A percentile compares a stretch with the other conserved stretches of the same genome.
Evolutionary conservation across 2,888 invertebrate genomes (phyloP).

Genomic region (Busseola fusca): DNA sequence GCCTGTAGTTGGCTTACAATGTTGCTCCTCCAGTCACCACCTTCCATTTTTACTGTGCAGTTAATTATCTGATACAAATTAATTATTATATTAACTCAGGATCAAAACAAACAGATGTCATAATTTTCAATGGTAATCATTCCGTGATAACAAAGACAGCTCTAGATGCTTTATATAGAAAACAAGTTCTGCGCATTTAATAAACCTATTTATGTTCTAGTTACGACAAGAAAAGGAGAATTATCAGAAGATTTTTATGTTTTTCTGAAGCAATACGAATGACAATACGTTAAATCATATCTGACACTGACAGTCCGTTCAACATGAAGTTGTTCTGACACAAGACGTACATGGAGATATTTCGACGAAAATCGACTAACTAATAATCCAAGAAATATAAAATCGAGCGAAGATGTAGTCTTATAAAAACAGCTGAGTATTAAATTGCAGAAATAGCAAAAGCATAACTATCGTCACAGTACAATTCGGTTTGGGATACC

Average conservation of each 20-base stretch:
- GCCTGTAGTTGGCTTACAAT: slow-evolving; percentile 92
- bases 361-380: slow-evolving; percentile 2
- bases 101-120: slow-evolving; percentile 86
- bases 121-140: slow-evolving; percentile 61
- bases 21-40: slow-evolving; percentile 91
- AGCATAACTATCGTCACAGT: not conserved
- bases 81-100: slow-evolving; percentile 65
- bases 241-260: slow-evolving; percentile 47
- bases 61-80: slow-evolving; percentile 65
- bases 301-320: slow-evolving; percentile 53
- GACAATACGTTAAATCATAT: slow-evolving; percentile 54
- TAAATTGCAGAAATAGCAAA: not conserved
- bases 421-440: not conserved
- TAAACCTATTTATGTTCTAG: slow-evolving; percentile 22
- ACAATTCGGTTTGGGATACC: not conserved
- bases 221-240: slow-evolving; percentile 40
- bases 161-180: slow-evolving; percentile 6
- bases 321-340: slow-evolving; percentile 3
- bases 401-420: not conserved
- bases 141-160: slow-evolving; percentile 20
- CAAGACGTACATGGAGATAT: not conserved
- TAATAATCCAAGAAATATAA: not conserved
- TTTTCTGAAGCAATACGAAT: slow-evolving; percentile 47
- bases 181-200: slow-evolving; percentile 29
- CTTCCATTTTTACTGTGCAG: slow-evolving; percentile 79